Evolutionary conservation across 2,888 invertebrate species (phyloP), one percentile per base, ranked within the genome.

Genomic region (Lycia hirtaria): DNA sequence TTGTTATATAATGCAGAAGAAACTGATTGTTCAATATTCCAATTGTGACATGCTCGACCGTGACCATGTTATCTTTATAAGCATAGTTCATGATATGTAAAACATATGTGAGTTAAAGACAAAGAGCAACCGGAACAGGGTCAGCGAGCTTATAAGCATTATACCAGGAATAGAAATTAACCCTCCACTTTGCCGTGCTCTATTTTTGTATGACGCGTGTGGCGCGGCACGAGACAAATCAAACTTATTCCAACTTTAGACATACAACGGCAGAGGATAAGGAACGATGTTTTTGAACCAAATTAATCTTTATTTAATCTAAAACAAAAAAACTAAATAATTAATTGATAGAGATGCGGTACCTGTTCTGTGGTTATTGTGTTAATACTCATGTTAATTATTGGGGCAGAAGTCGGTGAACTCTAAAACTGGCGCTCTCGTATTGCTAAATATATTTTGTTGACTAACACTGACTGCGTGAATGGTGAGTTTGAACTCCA

Each of bases 361-460:
- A 26, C 0, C 10, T n/a, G 10, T 37, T 19, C 0, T 30, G 4
- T 30, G 20, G 20, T 12, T 30, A 44, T 43, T 28, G 35, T 35
- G 37, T 19, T 43, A 26, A 33, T 24, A 28, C 40, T 47, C 44
- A 24, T 49, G 28, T 44, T 54, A 24, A 41, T 38, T 17, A 37
- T 45, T 62, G 60, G 67, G 65, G 68, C 66, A 68, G 65, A 64
- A 80, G 85, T 81, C 83, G 73, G 61, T 75, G 85, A 81, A 82
- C 83, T 76, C 70, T 65, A 56, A 62, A 70, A 69, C 60, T 70
- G 73, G 71, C 69, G 64, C 58, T 66, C 74, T 79, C 76, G 71
- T 80, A 76, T 69, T 62, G 82, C 89, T 92, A 91, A 86, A 91
- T 83, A 88, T 89, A 90, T 83, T 78, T 76, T 79, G 75, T 80